phyloP scores from a whole-genome alignment of 2,888 invertebrate genomes.

The Crocallis elinguaria region DNA sequence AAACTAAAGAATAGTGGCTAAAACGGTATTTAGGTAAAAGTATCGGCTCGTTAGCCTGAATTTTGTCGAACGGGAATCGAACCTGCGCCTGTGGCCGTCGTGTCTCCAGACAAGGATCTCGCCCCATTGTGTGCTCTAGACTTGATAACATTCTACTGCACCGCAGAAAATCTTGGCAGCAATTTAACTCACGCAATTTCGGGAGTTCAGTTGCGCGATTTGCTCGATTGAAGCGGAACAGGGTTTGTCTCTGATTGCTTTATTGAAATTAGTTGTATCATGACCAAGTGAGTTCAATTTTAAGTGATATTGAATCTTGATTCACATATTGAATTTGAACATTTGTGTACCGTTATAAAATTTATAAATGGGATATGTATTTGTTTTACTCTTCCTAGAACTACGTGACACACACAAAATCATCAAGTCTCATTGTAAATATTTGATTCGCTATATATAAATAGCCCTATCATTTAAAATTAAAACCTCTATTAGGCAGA shows the following conservation, averaged over 20 bases:
- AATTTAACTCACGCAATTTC: slow-evolving; percentile 24
- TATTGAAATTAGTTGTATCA: slow-evolving; percentile 6
- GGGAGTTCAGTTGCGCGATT: slow-evolving; percentile 3
- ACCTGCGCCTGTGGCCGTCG: slow-evolving; percentile 65
- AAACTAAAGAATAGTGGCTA: slow-evolving; percentile 44
- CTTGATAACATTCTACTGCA: slow-evolving; percentile 70
- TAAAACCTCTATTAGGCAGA: neutral
- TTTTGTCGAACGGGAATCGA: slow-evolving; percentile 75
- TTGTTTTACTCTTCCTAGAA: too few species aligned
- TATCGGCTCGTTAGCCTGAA: slow-evolving; percentile 73
- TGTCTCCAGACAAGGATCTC: slow-evolving; percentile 75
- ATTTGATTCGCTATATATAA: neutral
- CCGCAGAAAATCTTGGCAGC: slow-evolving; percentile 44
- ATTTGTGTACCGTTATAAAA: too few species aligned
- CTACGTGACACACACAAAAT: too few species aligned
- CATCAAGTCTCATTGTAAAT: too few species aligned
- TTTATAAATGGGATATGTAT: too few species aligned
- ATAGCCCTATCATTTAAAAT: neutral
- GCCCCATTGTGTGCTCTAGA: slow-evolving; percentile 73
- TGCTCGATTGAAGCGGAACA: neutral
- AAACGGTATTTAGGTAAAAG: slow-evolving; percentile 61
- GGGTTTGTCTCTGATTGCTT: slow-evolving; percentile 8
- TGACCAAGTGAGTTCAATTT: too few species aligned
- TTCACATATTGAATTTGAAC: too few species aligned
- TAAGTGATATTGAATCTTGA: too few species aligned